Conservation (phyloP, 2,797 vertebrate genomes). For the Anolis apletophallus region DNA sequence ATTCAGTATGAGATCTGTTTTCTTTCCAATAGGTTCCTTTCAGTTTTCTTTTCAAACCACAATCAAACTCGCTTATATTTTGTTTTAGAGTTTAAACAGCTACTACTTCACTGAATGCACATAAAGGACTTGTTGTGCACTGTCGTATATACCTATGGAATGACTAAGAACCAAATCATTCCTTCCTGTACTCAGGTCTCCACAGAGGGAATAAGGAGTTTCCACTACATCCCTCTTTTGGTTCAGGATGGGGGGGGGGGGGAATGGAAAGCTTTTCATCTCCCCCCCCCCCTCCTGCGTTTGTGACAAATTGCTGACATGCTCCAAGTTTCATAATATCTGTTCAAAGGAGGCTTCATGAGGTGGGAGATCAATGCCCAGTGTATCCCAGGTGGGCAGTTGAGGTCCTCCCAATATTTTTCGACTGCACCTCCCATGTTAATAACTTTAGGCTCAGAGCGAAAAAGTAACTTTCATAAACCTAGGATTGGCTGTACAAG, state of each 20-base stretch:
- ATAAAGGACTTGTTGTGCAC: slow-evolving; percentile 66
- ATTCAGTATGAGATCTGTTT: slow-evolving; percentile 54
- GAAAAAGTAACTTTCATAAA: no score
- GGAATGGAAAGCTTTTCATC: background rate
- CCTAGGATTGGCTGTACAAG: background rate
- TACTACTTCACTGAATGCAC: slow-evolving; percentile 55
- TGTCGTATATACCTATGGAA: slow-evolving; percentile 13
- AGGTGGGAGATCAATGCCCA: background rate
- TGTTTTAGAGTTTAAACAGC: slow-evolving; percentile 64
- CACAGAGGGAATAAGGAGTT: background rate
- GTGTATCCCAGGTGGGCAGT: background rate
- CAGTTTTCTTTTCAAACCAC: slow-evolving; percentile 72
- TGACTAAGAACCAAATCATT: background rate
- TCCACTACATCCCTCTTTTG: slow-evolving; percentile 11
- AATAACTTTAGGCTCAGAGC: no score
- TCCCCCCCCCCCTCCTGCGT: background rate
- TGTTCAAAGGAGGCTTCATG: background rate
- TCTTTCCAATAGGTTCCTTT: slow-evolving; percentile 28
- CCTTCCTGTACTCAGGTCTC: slow-evolving; percentile 35
- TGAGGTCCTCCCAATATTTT: background rate
- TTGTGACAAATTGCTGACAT: background rate
- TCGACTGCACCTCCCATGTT: background rate
- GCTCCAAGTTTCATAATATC: slow-evolving; percentile 16
- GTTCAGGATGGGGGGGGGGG: accelerated
- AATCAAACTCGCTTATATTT: slow-evolving; percentile 66